These are phyloP conservation scores for Pocota personata DNA, from an alignment of 2,888 invertebrate genomes.

Conservation along the genomic window DNA sequence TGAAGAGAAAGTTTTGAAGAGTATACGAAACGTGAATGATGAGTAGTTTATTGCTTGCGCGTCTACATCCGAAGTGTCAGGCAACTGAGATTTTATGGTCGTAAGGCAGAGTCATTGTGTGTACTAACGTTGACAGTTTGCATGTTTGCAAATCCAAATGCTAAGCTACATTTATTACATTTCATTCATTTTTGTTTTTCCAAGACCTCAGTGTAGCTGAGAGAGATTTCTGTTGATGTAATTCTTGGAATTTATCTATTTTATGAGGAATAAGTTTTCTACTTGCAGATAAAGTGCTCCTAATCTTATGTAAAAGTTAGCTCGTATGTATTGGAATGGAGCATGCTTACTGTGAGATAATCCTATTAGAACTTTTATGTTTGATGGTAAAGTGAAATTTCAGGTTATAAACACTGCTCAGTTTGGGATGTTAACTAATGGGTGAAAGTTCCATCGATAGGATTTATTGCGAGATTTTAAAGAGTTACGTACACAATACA, in stretches of 20 bases:
- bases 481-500: background rate
- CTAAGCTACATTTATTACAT: background rate
- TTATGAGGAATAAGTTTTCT: background rate
- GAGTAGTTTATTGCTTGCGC: slow-evolving; percentile 40
- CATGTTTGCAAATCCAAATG: background rate
- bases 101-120: background rate
- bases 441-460: background rate
- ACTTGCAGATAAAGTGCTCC: background rate
- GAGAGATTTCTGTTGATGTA: background rate
- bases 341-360: background rate
- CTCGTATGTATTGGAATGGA: background rate
- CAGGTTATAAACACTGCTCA: background rate
- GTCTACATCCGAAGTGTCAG: background rate
- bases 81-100: background rate
- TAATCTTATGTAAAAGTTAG: background rate
- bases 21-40: slow-evolving; percentile 1
- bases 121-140: background rate
- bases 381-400: background rate
- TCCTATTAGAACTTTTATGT: background rate
- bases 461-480: background rate
- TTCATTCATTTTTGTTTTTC: background rate
- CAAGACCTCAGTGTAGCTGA: background rate
- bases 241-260: background rate
- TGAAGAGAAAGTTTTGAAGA: background rate
- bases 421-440: background rate